Percentiles rank a stretch among this genome's conserved stretches.
Evolutionary conservation across 2,888 invertebrate species (phyloP).

Genomic region (Philereme transversata): DNA sequence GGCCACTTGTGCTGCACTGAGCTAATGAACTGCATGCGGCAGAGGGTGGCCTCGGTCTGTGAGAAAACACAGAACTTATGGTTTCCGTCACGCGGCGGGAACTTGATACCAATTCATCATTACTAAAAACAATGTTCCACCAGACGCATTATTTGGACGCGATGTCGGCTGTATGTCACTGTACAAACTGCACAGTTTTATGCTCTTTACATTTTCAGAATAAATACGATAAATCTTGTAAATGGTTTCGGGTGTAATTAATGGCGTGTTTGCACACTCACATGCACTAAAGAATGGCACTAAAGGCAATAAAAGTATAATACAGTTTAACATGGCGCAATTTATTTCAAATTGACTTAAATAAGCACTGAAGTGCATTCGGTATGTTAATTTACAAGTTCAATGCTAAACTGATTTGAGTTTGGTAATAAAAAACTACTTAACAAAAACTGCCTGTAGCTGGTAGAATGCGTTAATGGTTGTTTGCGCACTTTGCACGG

Average conservation of each 20-base stretch:
- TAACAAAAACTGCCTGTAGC: constrained; percentile 30
- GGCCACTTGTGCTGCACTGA: constrained; percentile 45
- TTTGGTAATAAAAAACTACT: constrained; percentile 28
- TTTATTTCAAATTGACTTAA: constrained; percentile 63
- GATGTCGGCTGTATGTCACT: constrained; percentile 29
- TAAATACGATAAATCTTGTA: constrained; percentile 75
- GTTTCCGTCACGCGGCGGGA: constrained; percentile 30
- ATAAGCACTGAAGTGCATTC: constrained; percentile 60
- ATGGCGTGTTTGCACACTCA: constrained; percentile 71
- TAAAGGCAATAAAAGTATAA: constrained; percentile 72
- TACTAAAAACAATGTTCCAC: constrained; percentile 27
- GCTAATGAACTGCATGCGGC: constrained; percentile 28
- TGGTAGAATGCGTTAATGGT: constrained; percentile 39
- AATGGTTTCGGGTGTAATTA: constrained; percentile 76
- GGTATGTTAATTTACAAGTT: constrained; percentile 57
- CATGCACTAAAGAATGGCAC: constrained; percentile 69
- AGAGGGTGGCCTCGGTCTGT: constrained; percentile 28
- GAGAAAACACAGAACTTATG: constrained; percentile 30
- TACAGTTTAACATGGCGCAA: constrained; percentile 65
- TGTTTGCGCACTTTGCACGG: constrained; percentile 38
- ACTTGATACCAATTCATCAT: constrained; percentile 34
- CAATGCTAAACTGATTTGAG: constrained; percentile 43
- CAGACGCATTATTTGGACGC: constrained; percentile 36
- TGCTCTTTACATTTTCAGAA: constrained; percentile 61
- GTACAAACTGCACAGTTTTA: constrained; percentile 51